phyloP scores from a whole-genome alignment of 2,888 invertebrate genomes.

The Operophtera brumata region DNA sequence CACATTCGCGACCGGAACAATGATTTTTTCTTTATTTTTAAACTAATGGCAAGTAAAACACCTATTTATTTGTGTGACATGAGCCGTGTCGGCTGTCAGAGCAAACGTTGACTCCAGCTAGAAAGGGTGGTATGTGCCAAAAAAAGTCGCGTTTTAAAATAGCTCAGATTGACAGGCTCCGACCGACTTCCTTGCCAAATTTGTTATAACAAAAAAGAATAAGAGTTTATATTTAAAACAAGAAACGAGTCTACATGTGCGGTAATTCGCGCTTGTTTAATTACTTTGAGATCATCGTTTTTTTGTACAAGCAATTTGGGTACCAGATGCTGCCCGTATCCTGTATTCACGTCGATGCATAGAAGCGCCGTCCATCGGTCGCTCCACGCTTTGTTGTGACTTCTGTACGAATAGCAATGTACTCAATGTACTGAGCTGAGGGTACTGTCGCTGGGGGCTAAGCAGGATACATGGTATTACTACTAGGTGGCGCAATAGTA shows the following conservation, averaged over 20 bases:
- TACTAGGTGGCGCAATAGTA: too few species aligned
- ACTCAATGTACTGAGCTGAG: too few species aligned
- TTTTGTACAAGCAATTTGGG: slow-evolving; percentile 47
- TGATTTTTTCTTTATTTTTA: slow-evolving; percentile 55
- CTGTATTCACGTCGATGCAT: slow-evolving; percentile 4
- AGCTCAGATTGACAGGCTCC: slow-evolving; percentile 66
- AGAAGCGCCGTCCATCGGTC: not conserved
- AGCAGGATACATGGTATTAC: too few species aligned
- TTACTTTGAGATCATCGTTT: slow-evolving; percentile 58
- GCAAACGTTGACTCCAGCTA: slow-evolving; percentile 73
- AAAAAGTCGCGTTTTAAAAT: slow-evolving; percentile 61
- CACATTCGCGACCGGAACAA: slow-evolving; percentile 60
- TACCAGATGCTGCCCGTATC: slow-evolving; percentile 44
- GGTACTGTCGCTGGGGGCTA: too few species aligned
- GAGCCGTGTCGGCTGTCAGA: slow-evolving; percentile 70
- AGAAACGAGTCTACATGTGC: slow-evolving; percentile 54
- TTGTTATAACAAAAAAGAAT: slow-evolving; percentile 73
- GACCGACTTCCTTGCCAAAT: slow-evolving; percentile 74
- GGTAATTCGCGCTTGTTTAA: slow-evolving; percentile 52
- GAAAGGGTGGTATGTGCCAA: slow-evolving; percentile 66
- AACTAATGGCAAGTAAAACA: slow-evolving; percentile 47
- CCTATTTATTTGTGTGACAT: slow-evolving; percentile 57
- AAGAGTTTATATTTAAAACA: slow-evolving; percentile 44
- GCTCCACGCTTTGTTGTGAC: too few species aligned
- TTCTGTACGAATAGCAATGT: too few species aligned